These are phyloP conservation scores for Pocota personata DNA, from an alignment of 2,888 invertebrate genomes.

Conservation along the genomic window DNA sequence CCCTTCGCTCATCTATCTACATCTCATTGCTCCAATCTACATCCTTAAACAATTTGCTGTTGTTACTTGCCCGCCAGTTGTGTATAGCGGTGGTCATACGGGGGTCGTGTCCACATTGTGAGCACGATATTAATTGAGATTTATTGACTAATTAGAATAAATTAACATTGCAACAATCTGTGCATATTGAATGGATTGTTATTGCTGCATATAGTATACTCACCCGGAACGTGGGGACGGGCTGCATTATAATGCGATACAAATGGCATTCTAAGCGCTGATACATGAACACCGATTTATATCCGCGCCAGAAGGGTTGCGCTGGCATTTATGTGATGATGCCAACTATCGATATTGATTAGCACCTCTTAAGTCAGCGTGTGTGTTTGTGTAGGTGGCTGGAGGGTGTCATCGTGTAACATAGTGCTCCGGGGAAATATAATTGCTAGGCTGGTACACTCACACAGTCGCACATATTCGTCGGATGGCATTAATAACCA, in stretches of 20 bases:
- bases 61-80: neutral
- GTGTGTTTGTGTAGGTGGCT: conserved; percentile 13
- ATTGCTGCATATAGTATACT: conserved; percentile 38
- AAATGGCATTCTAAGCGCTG: conserved; percentile 66
- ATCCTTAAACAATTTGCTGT: conserved; percentile 33
- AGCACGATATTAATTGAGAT: conserved; percentile 80
- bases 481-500: conserved; percentile 48
- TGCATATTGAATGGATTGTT: conserved; percentile 72
- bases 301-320: conserved; percentile 65
- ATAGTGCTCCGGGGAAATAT: neutral
- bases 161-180: conserved; percentile 78
- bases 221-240: neutral
- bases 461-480: conserved; percentile 58
- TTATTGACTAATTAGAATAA: conserved; percentile 82
- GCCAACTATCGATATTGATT: conserved; percentile 70
- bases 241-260: conserved; percentile 53
- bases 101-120: conserved; percentile 68
- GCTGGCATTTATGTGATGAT: conserved; percentile 55
- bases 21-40: neutral
- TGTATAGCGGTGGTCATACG: conserved; percentile 50
- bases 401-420: conserved; percentile 9
- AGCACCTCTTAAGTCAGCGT: conserved; percentile 44
- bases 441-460: conserved; percentile 72
- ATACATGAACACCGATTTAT: conserved; percentile 66
- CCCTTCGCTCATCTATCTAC: neutral